Conservation (phyloP, 2,888 invertebrate species). For the Diaphora mendica region DNA sequence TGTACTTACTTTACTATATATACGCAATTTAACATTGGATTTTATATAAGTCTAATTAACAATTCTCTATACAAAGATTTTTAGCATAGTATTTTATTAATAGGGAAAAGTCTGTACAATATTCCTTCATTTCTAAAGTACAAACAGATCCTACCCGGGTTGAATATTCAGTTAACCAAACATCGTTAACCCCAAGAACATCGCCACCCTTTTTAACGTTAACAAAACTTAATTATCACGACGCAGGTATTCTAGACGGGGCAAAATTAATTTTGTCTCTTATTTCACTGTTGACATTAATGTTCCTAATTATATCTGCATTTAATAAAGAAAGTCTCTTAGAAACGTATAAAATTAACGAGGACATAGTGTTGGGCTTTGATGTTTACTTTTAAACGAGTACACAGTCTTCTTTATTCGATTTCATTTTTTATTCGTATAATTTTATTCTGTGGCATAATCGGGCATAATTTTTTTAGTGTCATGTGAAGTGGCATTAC, state of each 20-base stretch:
- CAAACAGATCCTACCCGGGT: neutral
- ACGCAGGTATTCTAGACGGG: constrained; percentile 33
- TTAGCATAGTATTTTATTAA: neutral
- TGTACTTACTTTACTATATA: no score
- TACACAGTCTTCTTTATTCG: constrained; percentile 22
- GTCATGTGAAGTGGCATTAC: neutral
- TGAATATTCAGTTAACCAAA: neutral
- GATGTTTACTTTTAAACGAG: constrained; percentile 8
- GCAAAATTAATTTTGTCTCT: constrained; percentile 47
- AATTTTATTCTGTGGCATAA: neutral
- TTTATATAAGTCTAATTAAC: neutral
- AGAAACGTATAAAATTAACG: constrained; percentile 75
- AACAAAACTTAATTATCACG: constrained; percentile 43
- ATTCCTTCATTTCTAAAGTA: neutral
- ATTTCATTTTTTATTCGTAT: constrained; percentile 4
- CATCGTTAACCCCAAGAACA: constrained; percentile 15
- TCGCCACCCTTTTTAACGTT: constrained; percentile 21
- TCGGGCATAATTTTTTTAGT: neutral
- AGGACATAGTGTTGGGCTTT: constrained; percentile 38
- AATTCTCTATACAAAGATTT: neutral
- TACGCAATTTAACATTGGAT: no score
- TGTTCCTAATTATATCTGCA: constrained; percentile 66
- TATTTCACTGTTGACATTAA: constrained; percentile 56
- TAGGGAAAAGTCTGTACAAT: neutral
- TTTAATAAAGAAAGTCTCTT: constrained; percentile 66